A percentile compares a stretch with the other conserved stretches of the same genome.
Evolutionary conservation across 2,888 invertebrate species (phyloP).

Genomic region (Andricus curvator): DNA sequence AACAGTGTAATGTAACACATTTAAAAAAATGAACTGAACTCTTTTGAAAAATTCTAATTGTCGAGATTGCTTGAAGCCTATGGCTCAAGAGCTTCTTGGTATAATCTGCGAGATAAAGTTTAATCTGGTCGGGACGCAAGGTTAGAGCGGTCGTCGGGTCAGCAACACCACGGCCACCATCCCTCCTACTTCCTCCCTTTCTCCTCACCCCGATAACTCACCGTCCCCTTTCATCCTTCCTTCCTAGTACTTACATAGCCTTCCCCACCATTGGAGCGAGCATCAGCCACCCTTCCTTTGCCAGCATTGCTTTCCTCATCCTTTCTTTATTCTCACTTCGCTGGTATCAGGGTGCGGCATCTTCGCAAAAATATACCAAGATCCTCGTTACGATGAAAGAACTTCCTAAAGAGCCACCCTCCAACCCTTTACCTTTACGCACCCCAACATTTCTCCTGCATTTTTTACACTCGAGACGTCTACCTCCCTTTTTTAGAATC

Average conservation of each 20-base stretch:
- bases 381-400: constrained; percentile 20
- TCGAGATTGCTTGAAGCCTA: constrained; percentile 30
- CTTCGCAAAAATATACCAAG: constrained; percentile 42
- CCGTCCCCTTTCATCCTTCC: constrained; percentile 61
- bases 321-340: constrained; percentile 45
- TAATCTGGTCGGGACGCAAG: constrained; percentile 70
- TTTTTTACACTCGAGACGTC: not conserved
- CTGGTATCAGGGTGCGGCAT: constrained; percentile 47
- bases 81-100: constrained; percentile 37
- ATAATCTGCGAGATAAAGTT: constrained; percentile 59
- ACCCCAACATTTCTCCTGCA: not conserved
- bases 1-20: not conserved
- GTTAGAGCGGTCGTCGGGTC: constrained; percentile 77
- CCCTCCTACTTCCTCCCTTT: constrained; percentile 55
- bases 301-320: constrained; percentile 44
- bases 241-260: constrained; percentile 40
- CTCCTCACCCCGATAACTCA: constrained; percentile 53
- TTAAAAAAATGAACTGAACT: not conserved
- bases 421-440: constrained; percentile 9
- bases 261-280: constrained; percentile 43
- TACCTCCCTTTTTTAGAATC: not conserved
- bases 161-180: constrained; percentile 74
- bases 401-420: not conserved
- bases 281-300: constrained; percentile 18
- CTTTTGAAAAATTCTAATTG: not conserved